Percentiles rank a stretch among this genome's conserved stretches.
phyloP scores from a whole-genome alignment of 1,140 invertebrate species.

The Lasioglossum albipes region DNA sequence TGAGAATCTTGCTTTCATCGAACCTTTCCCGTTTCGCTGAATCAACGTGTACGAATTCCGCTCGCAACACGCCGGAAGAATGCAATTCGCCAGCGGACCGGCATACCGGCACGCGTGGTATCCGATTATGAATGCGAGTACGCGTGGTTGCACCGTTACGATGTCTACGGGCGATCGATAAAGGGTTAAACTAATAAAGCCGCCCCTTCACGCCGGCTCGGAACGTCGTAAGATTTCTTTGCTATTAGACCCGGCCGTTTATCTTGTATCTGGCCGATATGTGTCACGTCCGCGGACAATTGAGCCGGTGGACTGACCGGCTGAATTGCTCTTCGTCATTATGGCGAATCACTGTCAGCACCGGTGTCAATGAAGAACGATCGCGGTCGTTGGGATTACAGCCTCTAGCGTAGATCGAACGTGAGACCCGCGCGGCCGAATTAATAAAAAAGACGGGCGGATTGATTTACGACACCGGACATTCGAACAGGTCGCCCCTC shows the following conservation, averaged over 20 bases:
- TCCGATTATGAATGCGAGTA: conserved; percentile 32
- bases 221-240: conserved; percentile 35
- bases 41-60: not conserved
- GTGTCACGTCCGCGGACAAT: conserved; percentile 48
- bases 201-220: not conserved
- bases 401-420: conserved; percentile 7
- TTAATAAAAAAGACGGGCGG: not conserved
- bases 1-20: not conserved
- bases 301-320: conserved; percentile 12
- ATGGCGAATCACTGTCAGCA: conserved; percentile 43
- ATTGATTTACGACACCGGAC: too few species aligned
- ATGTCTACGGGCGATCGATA: conserved; percentile 16
- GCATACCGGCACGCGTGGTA: not conserved
- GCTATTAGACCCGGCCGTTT: not conserved
- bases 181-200: conserved; percentile 36
- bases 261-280: conserved; percentile 30
- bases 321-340: conserved; percentile 44
- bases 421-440: conserved; percentile 16
- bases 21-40: not conserved
- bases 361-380: conserved; percentile 52
- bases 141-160: not conserved
- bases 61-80: conserved; percentile 12
- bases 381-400: conserved; percentile 19
- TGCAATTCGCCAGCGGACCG: not conserved
- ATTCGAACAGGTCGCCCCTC: too few species aligned